Evolutionary conservation across 2,888 invertebrate species (phyloP), one percentile per base, ranked within the genome.

Genomic region (Heliconius charithonia): DNA sequence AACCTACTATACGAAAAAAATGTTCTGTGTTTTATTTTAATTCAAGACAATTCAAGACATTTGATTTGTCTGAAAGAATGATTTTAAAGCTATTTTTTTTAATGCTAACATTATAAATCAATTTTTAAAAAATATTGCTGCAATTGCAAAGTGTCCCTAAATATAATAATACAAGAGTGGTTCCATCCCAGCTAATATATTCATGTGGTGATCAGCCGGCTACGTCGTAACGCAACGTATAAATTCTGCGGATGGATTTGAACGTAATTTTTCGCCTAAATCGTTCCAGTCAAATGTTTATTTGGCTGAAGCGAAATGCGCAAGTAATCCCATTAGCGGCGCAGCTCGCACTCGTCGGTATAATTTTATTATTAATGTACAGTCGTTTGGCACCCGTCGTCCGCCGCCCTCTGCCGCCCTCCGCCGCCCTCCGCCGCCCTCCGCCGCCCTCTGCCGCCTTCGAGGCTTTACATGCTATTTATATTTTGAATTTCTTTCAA

Each of bases 251-350:
- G 77, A 75, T 69, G 81, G 81, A 80, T 82, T 76, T 78, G 67
- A 70, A 56, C 76, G 82, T 81, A 79, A 82, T 82, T 80, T 84
- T 83, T 83, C 77, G 84, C 86, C 85, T 82, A 80, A 82, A 83
- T 80, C 82, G 79, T 79, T 82, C 73, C 84, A 85, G 85, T 86
- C 86, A 86, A 89, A 88, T 89, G 89, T 89, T 89, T 90, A 90
- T 90, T 81, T 80, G 78, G 75, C 66, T 69, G 73, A 78, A 77
- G 63, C 90, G 89, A 86, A 79, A 80, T 76, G 81, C 88, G 89
- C 88, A 88, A 83, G 86, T 78, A 78, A 84, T 83, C 83, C 81
- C 84, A 87, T 88, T 88, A 89, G 88, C 73, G 77, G 62, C 41
- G 72, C 77, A 29, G 56, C 65, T 74, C 77, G 63, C 74, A 74